Conservation (phyloP, 37 sponge, comb jelly and placozoan species). For the Oopsacas minuta region DNA sequence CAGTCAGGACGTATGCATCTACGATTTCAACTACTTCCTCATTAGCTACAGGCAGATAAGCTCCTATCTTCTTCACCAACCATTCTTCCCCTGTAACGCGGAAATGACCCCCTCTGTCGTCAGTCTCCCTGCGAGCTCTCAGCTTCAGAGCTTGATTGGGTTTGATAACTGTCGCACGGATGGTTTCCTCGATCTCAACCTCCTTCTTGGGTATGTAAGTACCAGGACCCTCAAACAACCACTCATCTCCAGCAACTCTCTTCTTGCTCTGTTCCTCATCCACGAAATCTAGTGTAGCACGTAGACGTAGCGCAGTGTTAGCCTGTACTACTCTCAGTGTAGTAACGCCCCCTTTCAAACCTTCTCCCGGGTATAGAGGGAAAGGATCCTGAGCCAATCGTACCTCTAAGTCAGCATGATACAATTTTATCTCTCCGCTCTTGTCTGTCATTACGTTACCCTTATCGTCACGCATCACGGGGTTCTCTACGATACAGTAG, state of each 20-base stretch:
- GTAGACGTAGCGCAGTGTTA: constrained; percentile 89
- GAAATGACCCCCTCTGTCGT: constrained; percentile 74
- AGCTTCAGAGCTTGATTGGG: constrained; percentile 97
- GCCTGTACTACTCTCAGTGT: constrained; percentile 83
- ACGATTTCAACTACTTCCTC: constrained; percentile 91
- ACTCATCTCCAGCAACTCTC: constrained; percentile 94
- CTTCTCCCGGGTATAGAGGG: constrained; percentile 94
- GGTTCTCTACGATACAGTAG: constrained; percentile 98
- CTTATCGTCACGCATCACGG: constrained; percentile 61
- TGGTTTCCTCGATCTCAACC: constrained; percentile 87
- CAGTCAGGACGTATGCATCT: constrained; percentile 93
- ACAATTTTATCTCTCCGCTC: constrained; percentile 82
- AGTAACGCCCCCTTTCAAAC: constrained; percentile 62
- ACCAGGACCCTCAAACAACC: constrained; percentile 98
- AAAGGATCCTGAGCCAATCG: constrained; percentile 94
- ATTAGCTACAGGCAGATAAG: constrained; percentile 97
- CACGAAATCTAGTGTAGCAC: constrained; percentile 87
- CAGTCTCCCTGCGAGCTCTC: constrained; percentile 86
- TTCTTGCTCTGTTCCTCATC: constrained; percentile 45
- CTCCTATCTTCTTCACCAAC: constrained; percentile 93
- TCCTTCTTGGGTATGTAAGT: constrained; percentile 96
- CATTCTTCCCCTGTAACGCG: constrained; percentile 99
- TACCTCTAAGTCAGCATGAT: constrained; percentile 92
- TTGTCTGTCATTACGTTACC: constrained; percentile 49
- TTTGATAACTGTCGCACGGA: constrained; percentile 84